Evolutionary conservation across 2,888 invertebrate genomes (phyloP), one percentile per base, ranked within the genome.

Genomic region (Cephus pygmeus): DNA sequence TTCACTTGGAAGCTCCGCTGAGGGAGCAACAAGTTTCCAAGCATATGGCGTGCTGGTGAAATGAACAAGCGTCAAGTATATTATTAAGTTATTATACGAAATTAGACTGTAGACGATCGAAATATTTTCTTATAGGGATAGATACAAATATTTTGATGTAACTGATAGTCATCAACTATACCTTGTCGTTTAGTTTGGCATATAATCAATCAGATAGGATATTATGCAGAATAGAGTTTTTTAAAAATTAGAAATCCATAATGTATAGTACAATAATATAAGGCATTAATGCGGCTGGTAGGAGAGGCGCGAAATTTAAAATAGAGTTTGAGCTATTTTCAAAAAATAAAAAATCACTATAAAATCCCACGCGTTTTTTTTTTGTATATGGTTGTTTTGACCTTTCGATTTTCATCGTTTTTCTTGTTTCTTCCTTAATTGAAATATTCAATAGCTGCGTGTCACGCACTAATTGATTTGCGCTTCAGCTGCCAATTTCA

Each of bases 11-110:
- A 56, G 23, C 40, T 56, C 40, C 23, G 40, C 40, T 23, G 9
- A 6, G 23, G 40, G 40, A 56, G 71, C 71, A 71, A 71, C 71
- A 71, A 71, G 71, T 71, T 11, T 71, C 71, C 40, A 56, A 56
- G 40, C 40, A 56, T 56, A 56, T 56, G 40, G 40, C 40, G 40
- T 23, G 40, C 23, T 56, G 23, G 40, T 23, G 15, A 9, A 56
- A 23, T 9, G 40, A 56, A 23, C 23, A 23, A 56, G 40, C 40
- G 40, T 56, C 23, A 56, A 56, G 6, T 56, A 56, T 23, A 23
- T 23, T 56, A 56, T 56, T 9, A 56, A 56, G 40, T 56, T 56
- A 56, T 56, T 56, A 56, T 23, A 23, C 40, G 6, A 56, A 23
- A 56, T 56, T 56, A 23, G 23, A 56, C 9, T 9, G 23, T 15